phyloP scores from a whole-genome alignment of 2,797 vertebrate species.

The Anabacerthia variegaticeps region DNA sequence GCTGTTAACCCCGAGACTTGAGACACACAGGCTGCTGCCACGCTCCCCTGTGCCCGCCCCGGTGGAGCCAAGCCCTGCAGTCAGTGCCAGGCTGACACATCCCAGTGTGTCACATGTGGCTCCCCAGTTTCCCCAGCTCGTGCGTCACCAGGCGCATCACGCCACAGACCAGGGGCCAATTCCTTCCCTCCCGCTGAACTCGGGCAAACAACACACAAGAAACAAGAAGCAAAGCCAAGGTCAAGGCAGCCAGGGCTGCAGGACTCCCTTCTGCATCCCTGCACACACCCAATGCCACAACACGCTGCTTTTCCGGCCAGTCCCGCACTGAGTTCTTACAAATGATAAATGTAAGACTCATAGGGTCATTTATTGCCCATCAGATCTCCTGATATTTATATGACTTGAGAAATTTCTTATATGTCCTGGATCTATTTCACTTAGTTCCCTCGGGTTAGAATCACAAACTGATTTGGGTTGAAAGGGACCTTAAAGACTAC shows the following conservation, averaged over 20 bases:
- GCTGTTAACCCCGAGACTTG: conserved; percentile 19
- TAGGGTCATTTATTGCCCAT: neutral
- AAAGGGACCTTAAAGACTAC: no score
- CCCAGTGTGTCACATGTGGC: neutral
- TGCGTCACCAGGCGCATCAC: neutral
- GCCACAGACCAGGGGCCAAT: neutral
- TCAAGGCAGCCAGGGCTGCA: neutral
- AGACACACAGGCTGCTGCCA: neutral
- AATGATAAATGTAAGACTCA: neutral
- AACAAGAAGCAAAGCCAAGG: neutral
- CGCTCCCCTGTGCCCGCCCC: neutral
- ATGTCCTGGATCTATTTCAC: no score
- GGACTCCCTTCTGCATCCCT: neutral
- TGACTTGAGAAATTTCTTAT: no score
- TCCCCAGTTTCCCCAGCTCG: neutral
- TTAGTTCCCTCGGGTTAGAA: no score
- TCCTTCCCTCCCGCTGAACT: neutral
- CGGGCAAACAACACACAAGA: neutral
- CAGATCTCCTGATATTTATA: no score
- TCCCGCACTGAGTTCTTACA: neutral
- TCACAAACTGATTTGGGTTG: no score
- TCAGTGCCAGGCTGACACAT: rapidly evolving
- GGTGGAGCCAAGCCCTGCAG: neutral
- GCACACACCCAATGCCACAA: neutral
- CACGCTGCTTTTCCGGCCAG: neutral